Evolutionary conservation across 2,113 vertebrate species (phyloP).

Genomic region (Phalacrocorax pelagicus): DNA sequence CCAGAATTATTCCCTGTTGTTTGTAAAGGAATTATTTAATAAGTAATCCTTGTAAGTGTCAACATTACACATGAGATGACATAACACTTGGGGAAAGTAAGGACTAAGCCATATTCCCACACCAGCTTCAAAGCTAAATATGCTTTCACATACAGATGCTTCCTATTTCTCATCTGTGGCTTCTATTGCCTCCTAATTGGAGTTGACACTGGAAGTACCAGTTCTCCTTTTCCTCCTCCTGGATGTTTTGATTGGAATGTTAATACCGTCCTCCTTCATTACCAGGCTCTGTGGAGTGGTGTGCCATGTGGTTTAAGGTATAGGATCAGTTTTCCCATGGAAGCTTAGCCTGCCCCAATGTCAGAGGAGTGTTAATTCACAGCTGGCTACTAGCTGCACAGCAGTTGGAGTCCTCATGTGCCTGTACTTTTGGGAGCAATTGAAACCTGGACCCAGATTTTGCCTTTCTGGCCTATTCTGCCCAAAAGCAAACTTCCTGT

Average conservation of each 20-base stretch:
- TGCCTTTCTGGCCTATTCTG: background rate
- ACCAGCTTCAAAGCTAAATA: constrained; percentile 69
- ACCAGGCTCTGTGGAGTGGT: background rate
- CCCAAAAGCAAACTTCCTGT: background rate
- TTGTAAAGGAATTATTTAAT: constrained; percentile 75
- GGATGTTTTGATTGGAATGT: constrained; percentile 71
- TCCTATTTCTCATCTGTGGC: constrained; percentile 63
- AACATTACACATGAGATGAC: constrained; percentile 65
- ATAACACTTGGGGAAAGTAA: constrained; percentile 68
- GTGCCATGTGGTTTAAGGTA: background rate
- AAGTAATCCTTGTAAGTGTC: constrained; percentile 68
- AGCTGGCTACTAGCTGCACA: background rate
- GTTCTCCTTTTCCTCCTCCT: constrained; percentile 58
- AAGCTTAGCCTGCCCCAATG: background rate
- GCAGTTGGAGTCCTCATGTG: background rate
- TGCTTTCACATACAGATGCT: constrained; percentile 52
- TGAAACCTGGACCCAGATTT: background rate
- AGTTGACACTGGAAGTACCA: constrained; percentile 63
- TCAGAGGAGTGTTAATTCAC: background rate
- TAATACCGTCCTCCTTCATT: constrained; percentile 33
- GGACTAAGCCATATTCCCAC: constrained; percentile 66
- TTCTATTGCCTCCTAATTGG: constrained; percentile 61
- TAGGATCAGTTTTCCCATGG: background rate
- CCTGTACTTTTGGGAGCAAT: background rate
- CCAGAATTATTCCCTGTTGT: constrained; percentile 67